Conservation (phyloP, 2,113 vertebrate species). For the Stictonetta naevosa region DNA sequence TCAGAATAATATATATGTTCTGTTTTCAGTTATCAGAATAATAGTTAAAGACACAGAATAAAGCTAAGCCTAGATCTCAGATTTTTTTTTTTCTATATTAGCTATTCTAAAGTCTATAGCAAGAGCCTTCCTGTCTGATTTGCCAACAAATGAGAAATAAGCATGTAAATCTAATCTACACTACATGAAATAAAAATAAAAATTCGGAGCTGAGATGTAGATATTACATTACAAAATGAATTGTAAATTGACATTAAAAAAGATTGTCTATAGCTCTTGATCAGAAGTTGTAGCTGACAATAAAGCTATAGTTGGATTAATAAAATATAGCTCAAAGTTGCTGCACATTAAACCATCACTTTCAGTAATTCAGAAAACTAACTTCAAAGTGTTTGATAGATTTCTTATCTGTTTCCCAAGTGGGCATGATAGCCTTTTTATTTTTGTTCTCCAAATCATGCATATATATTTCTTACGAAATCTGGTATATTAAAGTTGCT, state of each 20-base stretch:
- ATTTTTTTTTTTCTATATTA: not conserved
- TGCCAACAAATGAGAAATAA: not conserved
- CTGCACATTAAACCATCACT: not conserved
- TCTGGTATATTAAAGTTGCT: not conserved
- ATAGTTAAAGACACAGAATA: not conserved
- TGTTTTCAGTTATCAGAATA: not conserved
- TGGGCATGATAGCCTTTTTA: accelerated
- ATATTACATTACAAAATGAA: not conserved
- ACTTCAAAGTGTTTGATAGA: not conserved
- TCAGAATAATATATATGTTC: not conserved
- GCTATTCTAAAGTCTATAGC: not conserved
- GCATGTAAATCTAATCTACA: not conserved
- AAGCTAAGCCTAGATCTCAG: not conserved
- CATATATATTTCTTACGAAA: not conserved
- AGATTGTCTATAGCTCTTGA: not conserved
- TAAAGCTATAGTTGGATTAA: not conserved
- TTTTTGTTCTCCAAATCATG: not conserved
- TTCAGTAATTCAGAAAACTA: not conserved
- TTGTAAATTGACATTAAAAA: not conserved
- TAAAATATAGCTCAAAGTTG: not conserved
- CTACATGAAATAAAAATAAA: not conserved
- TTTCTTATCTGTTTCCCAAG: not conserved
- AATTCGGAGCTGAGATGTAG: not conserved
- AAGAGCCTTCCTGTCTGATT: not conserved
- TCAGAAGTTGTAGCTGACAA: not conserved